phyloP scores from a whole-genome alignment of 2,113 vertebrate species.

The Oreotrochilus melanogaster region DNA sequence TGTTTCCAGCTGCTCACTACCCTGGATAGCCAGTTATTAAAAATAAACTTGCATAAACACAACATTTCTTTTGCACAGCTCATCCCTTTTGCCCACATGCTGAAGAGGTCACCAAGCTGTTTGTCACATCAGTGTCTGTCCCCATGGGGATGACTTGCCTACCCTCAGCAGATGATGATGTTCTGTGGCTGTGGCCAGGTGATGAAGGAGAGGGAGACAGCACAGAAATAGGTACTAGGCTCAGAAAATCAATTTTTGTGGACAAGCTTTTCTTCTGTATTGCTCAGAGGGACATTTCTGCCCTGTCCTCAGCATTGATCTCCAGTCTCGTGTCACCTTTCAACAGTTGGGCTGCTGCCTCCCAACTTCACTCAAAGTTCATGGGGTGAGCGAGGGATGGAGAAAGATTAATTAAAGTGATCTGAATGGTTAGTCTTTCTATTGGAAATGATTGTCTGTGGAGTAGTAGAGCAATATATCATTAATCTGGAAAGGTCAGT shows the following conservation, averaged over 20 bases:
- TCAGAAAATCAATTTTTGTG: background rate
- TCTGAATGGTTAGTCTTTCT: constrained; percentile 61
- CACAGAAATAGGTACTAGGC: background rate
- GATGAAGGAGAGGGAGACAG: background rate
- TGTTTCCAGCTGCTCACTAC: constrained; percentile 69
- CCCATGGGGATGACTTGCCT: background rate
- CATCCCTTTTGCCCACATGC: background rate
- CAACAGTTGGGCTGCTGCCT: constrained; percentile 6
- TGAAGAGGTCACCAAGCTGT: background rate
- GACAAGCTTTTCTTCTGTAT: background rate
- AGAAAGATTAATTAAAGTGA: constrained; percentile 62
- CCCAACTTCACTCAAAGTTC: background rate
- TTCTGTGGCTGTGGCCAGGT: background rate
- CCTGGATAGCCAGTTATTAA: constrained; percentile 54
- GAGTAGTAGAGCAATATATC: constrained; percentile 17
- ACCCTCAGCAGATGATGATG: background rate
- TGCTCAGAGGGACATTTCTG: background rate
- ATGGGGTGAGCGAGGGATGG: background rate
- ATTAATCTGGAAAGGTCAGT: constrained; percentile 67
- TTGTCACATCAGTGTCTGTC: background rate
- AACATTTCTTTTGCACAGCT: constrained; percentile 55
- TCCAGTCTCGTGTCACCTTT: background rate
- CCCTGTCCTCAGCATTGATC: background rate
- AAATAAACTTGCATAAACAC: constrained; percentile 66
- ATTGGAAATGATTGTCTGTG: constrained; percentile 11